Conservation (phyloP, 2,113 vertebrate species). For the Apus apus region DNA sequence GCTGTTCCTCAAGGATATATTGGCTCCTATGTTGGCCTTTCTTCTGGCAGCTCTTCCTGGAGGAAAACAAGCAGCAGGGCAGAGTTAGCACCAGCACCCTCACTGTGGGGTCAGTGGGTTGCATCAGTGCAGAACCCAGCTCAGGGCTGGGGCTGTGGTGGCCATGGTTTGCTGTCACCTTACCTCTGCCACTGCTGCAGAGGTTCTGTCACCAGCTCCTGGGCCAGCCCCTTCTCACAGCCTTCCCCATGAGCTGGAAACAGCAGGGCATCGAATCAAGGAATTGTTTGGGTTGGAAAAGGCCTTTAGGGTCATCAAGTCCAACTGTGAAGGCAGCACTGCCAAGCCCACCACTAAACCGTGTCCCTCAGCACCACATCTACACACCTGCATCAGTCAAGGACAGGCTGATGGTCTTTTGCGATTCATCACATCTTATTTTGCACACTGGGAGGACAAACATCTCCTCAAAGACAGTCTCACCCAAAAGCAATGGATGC, state of each 20-base stretch:
- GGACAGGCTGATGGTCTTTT: not conserved
- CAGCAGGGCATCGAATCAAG: not conserved
- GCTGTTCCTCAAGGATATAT: not conserved
- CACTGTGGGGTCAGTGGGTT: fast-evolving
- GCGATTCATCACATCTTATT: not conserved
- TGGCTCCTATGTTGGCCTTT: not conserved
- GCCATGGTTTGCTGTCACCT: not conserved
- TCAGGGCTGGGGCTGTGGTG: not conserved
- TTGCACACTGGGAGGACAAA: not conserved
- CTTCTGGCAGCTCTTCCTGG: fast-evolving
- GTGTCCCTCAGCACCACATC: too few species aligned
- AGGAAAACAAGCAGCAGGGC: not conserved
- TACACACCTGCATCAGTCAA: fast-evolving
- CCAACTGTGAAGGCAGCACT: too few species aligned
- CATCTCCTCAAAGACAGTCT: not conserved
- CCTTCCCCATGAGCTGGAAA: not conserved
- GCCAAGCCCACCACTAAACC: too few species aligned
- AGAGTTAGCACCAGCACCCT: not conserved
- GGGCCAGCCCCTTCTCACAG: not conserved
- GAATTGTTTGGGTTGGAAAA: too few species aligned
- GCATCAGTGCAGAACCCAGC: not conserved
- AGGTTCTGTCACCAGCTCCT: not conserved
- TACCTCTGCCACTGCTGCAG: not conserved
- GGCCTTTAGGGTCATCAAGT: too few species aligned
- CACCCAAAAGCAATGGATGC: fast-evolving